A percentile compares a stretch with the other conserved stretches of the same genome.
These are phyloP conservation scores for Rhopalosiphum maidis DNA, from an alignment of 1,140 invertebrate genomes.

Conservation along the genomic window DNA sequence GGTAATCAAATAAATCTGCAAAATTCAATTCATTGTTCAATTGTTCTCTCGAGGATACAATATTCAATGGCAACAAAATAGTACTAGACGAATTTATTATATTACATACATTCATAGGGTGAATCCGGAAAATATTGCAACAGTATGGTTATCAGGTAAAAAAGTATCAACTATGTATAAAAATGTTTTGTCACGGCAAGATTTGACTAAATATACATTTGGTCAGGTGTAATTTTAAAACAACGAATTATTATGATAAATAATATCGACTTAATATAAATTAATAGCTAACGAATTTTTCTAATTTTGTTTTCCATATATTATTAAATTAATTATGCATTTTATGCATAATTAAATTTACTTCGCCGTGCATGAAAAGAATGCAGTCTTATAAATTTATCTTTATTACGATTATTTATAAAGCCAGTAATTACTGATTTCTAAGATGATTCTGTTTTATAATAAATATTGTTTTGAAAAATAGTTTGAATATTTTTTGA, in stretches of 20 bases:
- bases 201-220: not conserved
- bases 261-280: too few species aligned
- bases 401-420: too few species aligned
- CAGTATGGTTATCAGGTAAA: too few species aligned
- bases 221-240: not conserved
- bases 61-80: not conserved
- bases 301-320: too few species aligned
- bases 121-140: not conserved
- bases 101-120: not conserved
- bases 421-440: not conserved
- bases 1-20: not conserved
- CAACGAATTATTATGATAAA: not conserved
- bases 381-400: too few species aligned
- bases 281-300: too few species aligned
- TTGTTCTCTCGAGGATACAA: not conserved
- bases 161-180: too few species aligned
- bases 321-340: too few species aligned
- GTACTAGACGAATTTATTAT: not conserved
- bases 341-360: too few species aligned
- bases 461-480: too few species aligned
- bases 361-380: too few species aligned
- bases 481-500: not conserved
- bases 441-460: too few species aligned
- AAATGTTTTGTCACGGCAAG: not conserved
- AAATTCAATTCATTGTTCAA: slow-evolving; percentile 7